Base-by-base conservation (phyloP, 2,888 invertebrate species). In the Erebia epiphron region DNA sequence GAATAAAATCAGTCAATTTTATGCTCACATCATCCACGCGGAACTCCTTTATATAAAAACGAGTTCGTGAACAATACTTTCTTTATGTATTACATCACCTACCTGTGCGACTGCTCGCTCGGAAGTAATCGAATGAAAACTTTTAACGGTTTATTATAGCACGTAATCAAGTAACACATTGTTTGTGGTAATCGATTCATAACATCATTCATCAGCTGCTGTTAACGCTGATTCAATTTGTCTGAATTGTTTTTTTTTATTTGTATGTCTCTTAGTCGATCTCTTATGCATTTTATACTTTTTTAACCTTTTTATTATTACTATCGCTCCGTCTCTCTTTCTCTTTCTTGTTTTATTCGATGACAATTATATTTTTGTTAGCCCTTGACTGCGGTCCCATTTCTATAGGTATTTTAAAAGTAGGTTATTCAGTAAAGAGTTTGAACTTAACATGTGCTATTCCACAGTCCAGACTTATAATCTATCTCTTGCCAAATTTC, bases 151-250 rank as follows among this genome's bases (percentile, higher is more conserved):
- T 18, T 41, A 16, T 60, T 60, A 13, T 58, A 41, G 18, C 9
- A 62, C 62, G 49, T 62, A 62, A 62, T 46, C 62, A 62, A 21
- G 46, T 49, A 49, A 61, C 41, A 43, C 61, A 62, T 21, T 62
- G 60, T 41, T 60, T 41, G 43, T 16, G 9, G 16, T 43, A 13
- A 61, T 61, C 43, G 43, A 61, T 61, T 61, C 18, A 43, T 43
- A 16, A 61, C n/a, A 26, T 14, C 35, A 35, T 58, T 58, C 35
- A 61, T 16, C 60, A 60, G 11, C 16, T 60, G 60, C 41, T 35
- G 35, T 35, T n/a, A 18, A 26, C 14, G 57, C 18, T 46, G 3
- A 62, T 13, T 61, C 46, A 46, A 46, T 62, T 49, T 62, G 61
- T 62, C 46, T 43, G 43, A n/a, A 16, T 18, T 16, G 10, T 43